Conservation (phyloP, 2,113 vertebrate species). For the Zapornia atra region DNA sequence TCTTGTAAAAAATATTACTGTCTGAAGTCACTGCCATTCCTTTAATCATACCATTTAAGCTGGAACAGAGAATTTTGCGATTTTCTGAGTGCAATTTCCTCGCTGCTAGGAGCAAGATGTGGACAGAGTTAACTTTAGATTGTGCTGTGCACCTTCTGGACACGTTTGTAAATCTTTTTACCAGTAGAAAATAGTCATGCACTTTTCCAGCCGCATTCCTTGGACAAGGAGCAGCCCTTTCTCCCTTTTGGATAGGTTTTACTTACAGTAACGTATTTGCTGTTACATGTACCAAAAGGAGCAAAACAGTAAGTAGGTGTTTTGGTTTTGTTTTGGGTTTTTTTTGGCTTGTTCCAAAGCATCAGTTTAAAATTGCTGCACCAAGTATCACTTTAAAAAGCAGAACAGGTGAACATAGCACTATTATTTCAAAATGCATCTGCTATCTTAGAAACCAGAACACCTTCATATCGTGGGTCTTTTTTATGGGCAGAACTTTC, state of each 20-base stretch:
- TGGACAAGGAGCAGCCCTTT: background rate
- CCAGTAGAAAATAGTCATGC: background rate
- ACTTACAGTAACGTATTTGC: background rate
- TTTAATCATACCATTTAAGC: background rate
- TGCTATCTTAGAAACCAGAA: background rate
- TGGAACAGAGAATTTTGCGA: background rate
- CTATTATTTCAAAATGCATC: background rate
- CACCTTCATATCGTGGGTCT: background rate
- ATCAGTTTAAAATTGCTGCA: background rate
- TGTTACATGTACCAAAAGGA: background rate
- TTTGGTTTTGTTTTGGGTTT: background rate
- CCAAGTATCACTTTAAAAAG: background rate
- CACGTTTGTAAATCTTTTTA: background rate
- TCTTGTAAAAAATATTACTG: background rate
- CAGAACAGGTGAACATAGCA: background rate
- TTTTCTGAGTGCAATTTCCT: background rate
- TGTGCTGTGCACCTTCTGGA: background rate
- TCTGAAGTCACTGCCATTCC: background rate
- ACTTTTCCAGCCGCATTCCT: background rate
- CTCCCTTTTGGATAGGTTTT: background rate
- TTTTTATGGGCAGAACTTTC: background rate
- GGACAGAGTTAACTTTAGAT: background rate
- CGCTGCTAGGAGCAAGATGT: background rate
- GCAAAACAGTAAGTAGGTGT: background rate
- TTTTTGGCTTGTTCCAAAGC: background rate